phyloP scores from a whole-genome alignment of 2,888 invertebrate species.

The Eutolmus rufibarbis region DNA sequence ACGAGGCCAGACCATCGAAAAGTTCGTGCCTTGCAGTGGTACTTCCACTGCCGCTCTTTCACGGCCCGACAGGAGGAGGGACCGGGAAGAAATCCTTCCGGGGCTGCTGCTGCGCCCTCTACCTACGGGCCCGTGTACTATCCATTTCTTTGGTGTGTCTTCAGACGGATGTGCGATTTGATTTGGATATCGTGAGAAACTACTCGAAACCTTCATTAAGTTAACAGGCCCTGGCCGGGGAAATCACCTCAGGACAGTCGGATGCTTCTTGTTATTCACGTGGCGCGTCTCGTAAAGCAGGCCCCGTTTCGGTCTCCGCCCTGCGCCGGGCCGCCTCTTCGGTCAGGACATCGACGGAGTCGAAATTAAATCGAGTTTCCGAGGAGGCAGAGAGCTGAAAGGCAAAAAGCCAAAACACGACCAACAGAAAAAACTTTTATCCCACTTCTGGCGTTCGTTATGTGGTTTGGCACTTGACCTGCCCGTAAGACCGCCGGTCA shows the following conservation, averaged over 20 bases:
- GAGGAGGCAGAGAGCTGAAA: background rate
- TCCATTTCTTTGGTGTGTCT: conserved; percentile 3
- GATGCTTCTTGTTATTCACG: conserved; percentile 31
- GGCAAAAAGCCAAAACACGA: conserved; percentile 29
- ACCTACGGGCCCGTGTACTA: background rate
- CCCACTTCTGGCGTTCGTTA: conserved; percentile 32
- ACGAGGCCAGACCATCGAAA: conserved; percentile 44
- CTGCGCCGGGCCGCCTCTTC: background rate
- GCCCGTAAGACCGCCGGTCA: background rate
- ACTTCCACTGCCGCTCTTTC: background rate
- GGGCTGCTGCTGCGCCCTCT: background rate
- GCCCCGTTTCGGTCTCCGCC: background rate
- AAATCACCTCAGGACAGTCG: conserved; percentile 10
- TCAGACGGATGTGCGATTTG: conserved; percentile 27
- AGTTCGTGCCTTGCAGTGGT: conserved; percentile 37
- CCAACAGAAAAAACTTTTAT: conserved; percentile 13
- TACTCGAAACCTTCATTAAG: conserved; percentile 33
- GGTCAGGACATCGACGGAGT: conserved; percentile 12
- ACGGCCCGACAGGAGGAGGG: background rate
- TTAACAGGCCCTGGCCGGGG: background rate
- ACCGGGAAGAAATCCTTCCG: background rate
- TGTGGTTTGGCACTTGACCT: conserved; percentile 41
- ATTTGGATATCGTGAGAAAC: conserved; percentile 32
- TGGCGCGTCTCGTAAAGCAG: background rate
- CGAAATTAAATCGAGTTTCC: conserved; percentile 39